Evolutionary conservation across 2,113 vertebrate genomes (phyloP), one percentile per base, ranked within the genome.

Genomic region (Microcebus tavaratra): DNA sequence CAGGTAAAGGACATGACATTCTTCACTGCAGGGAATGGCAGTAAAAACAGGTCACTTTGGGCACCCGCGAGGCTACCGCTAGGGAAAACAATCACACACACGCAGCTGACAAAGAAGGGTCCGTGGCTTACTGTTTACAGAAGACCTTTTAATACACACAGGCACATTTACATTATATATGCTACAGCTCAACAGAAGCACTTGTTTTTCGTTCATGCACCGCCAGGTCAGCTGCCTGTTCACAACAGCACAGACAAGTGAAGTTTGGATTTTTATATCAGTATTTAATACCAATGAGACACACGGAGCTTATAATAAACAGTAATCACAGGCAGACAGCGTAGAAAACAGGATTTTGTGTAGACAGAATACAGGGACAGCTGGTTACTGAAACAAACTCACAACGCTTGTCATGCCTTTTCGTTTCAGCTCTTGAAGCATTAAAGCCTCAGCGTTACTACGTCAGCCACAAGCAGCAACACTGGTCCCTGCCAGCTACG

Each of bases 71-170:
- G 7, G 27, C 10, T 45, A 27, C 10, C 13, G 27, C 31, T 27
- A 0, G 34, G 84, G 42, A 39, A 76, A 78, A 67, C 39, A 45
- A 2, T 81, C 36, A 79, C 53, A 82, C 34, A 85, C 29, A 42
- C 14, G 27, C 2, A 4, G 15, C 68, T 15, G 88, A 72, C 87
- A 82, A 78, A 89, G 92, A 84, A 86, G 83, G 39, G 31, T 3
- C 23, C 31, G 8, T 36, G 72, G 84, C 53, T 90, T 42, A 13
- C 20, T 21, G 72, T 90, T 20, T 57, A 91, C 57, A 95, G 84
- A 70, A 88, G 67, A 93, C 73, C 45, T 75, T 97, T 97, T 96
- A 98, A 97, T 97, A 29, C 72, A 94, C 67, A 9, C 36, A 92
- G 68, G 39, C 88, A 88, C 85, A 55, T 36, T 90, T 55, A 73